A percentile compares a stretch with the other conserved stretches of the same genome.
Evolutionary conservation across 2,113 vertebrate genomes (phyloP).

Genomic region (Mola mola): DNA sequence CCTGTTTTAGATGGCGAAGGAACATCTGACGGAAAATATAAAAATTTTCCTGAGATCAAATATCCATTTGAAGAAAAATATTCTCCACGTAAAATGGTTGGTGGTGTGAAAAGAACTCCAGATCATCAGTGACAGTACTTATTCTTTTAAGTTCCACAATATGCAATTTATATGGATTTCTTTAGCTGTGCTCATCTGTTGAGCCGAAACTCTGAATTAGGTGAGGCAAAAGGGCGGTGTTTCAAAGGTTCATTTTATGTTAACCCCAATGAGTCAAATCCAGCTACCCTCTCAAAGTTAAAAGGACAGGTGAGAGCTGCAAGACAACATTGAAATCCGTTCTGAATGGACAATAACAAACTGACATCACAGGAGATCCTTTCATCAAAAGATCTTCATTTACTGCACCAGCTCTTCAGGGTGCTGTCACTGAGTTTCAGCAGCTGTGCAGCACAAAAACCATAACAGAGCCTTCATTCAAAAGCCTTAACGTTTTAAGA

Average conservation of each 20-base stretch:
- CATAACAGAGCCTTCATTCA: too few species aligned
- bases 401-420: too few species aligned
- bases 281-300: constrained; percentile 37
- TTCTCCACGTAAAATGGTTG: constrained; percentile 4
- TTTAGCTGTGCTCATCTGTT: not conserved
- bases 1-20: constrained; percentile 46
- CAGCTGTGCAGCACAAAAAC: too few species aligned
- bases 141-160: constrained; percentile 6
- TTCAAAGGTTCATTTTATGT: constrained; percentile 20
- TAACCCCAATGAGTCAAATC: constrained; percentile 57
- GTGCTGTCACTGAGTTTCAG: too few species aligned
- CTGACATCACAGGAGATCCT: too few species aligned
- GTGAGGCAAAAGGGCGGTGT: constrained; percentile 39
- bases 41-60: constrained; percentile 46
- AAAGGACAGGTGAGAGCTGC: constrained; percentile 48
- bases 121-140: too few species aligned
- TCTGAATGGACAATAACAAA: too few species aligned
- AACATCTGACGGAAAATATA: constrained; percentile 75
- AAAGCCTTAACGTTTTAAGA: not conserved
- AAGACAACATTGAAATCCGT: not conserved
- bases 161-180: not conserved
- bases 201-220: constrained; percentile 46
- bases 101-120: not conserved
- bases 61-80: constrained; percentile 8
- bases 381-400: too few species aligned